These are phyloP conservation scores for Trissolcus basalis DNA, from an alignment of 1,140 invertebrate species.

Conservation along the genomic window DNA sequence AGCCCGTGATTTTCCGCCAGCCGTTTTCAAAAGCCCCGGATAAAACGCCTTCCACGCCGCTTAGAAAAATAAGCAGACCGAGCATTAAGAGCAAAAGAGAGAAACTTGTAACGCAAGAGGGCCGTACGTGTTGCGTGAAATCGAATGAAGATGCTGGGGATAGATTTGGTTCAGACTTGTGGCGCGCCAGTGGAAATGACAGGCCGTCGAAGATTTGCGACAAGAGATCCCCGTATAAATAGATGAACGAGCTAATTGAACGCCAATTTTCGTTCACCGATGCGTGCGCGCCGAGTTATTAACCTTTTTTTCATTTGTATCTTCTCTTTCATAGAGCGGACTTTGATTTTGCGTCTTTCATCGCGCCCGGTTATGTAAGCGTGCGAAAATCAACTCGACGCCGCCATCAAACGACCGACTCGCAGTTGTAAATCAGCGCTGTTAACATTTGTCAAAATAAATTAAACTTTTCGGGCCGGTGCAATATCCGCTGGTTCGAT, in stretches of 20 bases:
- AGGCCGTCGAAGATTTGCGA: conserved; percentile 49
- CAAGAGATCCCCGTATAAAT: conserved; percentile 54
- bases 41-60: conserved; percentile 10
- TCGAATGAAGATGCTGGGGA: conserved; percentile 55
- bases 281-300: conserved; percentile 61
- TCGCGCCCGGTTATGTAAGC: conserved; percentile 15
- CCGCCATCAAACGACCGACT: no score
- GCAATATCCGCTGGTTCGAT: no score
- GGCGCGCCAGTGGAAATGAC: conserved; percentile 42
- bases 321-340: conserved; percentile 48
- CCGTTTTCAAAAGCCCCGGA: conserved; percentile 9
- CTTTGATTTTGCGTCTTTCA: conserved; percentile 48
- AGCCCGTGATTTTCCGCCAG: conserved; percentile 27
- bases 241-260: conserved; percentile 53
- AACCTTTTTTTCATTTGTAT: no score
- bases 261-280: conserved; percentile 49
- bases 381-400: no score
- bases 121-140: conserved; percentile 47
- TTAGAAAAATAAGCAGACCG: conserved; percentile 52
- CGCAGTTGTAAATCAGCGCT: no score
- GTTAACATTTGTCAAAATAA: no score
- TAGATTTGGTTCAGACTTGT: conserved; percentile 46
- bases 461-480: no score
- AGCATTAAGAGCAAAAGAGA: conserved; percentile 41
- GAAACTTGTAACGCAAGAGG: conserved; percentile 43